Base-by-base conservation (phyloP, 2,797 vertebrate species). In the Acanthiza pusilla region DNA sequence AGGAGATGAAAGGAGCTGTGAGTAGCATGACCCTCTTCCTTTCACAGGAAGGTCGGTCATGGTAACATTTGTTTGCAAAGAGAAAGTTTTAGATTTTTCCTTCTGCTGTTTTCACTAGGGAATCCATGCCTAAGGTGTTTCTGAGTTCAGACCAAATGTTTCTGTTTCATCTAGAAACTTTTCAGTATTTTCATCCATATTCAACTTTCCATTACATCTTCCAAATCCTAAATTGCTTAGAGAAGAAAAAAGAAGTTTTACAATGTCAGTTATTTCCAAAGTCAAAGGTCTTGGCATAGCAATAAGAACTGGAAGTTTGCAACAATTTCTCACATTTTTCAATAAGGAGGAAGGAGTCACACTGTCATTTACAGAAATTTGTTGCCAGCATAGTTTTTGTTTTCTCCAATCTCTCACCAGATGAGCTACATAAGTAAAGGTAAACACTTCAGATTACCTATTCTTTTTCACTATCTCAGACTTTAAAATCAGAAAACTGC, bases 371-470 rank as follows among this genome's bases (percentile, higher is more conserved):
- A 67, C 55, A 82, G 40, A 63, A 50, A 58, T 81, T 60, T 92
- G 48, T 95, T 79, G 12, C 85, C 88, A 90, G 94, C 60, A 81
- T 93, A 93, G 67, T 80, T 97, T 96, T 95, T 94, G 87, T 98
- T 98, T 89, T 53, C 66, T 97, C 88, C 94, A 94, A 72, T 97
- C 74, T 95, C 74, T 95, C 94, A 47, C 61, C 97, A 98, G 96
- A 97, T 96, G 72, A 97, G 78, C 95, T 95, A 96, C 68, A 93
- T 76, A 93, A 89, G n/a, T 96, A 93, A 97, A 94, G 72, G 53
- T 73, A 61, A 75, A 54, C 58, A 27, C 45, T 97, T 74, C 95
- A 97, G 97, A 97, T 97, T 97, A 94, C 89, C 91, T 97, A 74
- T 85, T 89, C 29, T 91, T 87, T 93, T 43, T 84, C 54, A 67